Percentiles rank a stretch among this genome's conserved stretches.
phyloP scores from a whole-genome alignment of 2,888 invertebrate genomes.

The Drosophila siamana region DNA sequence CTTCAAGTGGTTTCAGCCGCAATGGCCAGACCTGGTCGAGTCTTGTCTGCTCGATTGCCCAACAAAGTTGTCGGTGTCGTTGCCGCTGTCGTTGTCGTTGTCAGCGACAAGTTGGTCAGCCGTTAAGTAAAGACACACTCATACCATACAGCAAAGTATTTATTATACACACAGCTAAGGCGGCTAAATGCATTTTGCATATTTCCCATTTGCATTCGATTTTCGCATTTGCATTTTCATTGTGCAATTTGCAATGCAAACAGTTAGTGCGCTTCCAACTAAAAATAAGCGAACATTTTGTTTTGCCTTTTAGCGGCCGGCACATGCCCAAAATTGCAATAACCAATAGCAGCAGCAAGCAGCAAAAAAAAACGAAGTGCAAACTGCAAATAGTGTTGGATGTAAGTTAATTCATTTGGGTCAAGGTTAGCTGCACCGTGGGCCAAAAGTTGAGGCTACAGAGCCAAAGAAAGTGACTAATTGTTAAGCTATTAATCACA shows the following conservation, averaged over 20 bases:
- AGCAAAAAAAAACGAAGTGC: background rate
- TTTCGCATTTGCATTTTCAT: constrained; percentile 45
- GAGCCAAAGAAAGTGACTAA: constrained; percentile 62
- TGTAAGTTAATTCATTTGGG: constrained; percentile 57
- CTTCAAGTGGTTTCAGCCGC: constrained; percentile 39
- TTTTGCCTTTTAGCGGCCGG: constrained; percentile 11
- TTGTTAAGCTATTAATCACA: constrained; percentile 58
- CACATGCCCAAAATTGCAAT: constrained; percentile 28
- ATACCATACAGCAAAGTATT: constrained; percentile 21
- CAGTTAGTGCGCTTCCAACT: constrained; percentile 18
- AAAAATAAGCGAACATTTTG: constrained; percentile 18
- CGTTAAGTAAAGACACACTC: constrained; percentile 53
- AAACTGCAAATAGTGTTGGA: constrained; percentile 6
- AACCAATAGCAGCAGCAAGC: background rate
- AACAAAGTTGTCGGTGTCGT: constrained; percentile 31
- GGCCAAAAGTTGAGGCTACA: constrained; percentile 19
- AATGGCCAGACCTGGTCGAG: constrained; percentile 16
- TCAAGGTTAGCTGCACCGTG: constrained; percentile 71
- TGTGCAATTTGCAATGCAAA: constrained; percentile 58
- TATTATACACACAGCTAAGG: constrained; percentile 17
- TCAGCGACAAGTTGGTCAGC: constrained; percentile 54
- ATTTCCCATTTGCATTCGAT: constrained; percentile 24
- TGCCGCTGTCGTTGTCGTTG: constrained; percentile 2
- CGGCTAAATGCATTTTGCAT: constrained; percentile 33
- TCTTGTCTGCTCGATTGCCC: constrained; percentile 53